These are phyloP conservation scores for Drosophila suzukii DNA, from an alignment of 1,140 invertebrate species.

Conservation along the genomic window DNA sequence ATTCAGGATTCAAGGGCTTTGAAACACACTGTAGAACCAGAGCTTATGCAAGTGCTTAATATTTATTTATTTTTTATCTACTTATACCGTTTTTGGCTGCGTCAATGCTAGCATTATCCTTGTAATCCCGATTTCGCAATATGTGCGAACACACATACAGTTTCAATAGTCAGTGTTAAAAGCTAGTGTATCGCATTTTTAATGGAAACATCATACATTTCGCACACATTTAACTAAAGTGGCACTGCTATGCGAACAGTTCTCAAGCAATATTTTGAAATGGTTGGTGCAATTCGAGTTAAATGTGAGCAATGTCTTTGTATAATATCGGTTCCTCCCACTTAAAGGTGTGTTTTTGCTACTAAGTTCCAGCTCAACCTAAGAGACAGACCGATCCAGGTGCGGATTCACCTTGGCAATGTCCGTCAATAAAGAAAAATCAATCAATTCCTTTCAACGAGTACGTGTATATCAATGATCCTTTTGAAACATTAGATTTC, in stretches of 20 bases:
- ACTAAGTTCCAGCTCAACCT: slow-evolving; percentile 59
- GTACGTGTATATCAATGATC: slow-evolving; percentile 15
- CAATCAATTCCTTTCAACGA: slow-evolving; percentile 32
- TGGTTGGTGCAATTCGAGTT: neutral
- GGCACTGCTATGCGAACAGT: neutral
- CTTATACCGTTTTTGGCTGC: slow-evolving; percentile 16
- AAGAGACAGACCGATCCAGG: slow-evolving; percentile 38
- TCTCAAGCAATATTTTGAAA: neutral
- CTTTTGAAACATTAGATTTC: slow-evolving; percentile 39
- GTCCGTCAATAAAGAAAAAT: slow-evolving; percentile 36
- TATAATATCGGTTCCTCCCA: slow-evolving; percentile 36
- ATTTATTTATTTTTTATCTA: slow-evolving; percentile 33
- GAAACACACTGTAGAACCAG: slow-evolving; percentile 15
- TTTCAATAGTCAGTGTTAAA: slow-evolving; percentile 27
- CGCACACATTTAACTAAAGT: slow-evolving; percentile 22
- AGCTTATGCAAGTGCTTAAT: slow-evolving; percentile 33
- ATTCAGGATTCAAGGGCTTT: neutral
- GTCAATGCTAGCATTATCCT: slow-evolving; percentile 28
- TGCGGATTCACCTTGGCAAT: slow-evolving; percentile 6
- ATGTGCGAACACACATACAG: slow-evolving; percentile 23
- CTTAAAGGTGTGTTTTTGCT: slow-evolving; percentile 19
- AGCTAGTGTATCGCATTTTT: slow-evolving; percentile 34
- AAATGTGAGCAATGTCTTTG: slow-evolving; percentile 29
- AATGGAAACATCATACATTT: slow-evolving; percentile 22
- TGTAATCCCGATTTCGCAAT: slow-evolving; percentile 19